Conservation (phyloP, 1,140 invertebrate genomes). For the silkworm (Bombyx mori) region ASM3026992v2 NC_085116.1:3004501-3005000, state of each 20-base stretch:
- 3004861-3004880: conserved; percentile 91
- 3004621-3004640: conserved; percentile 92
- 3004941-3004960: conserved; percentile 97
- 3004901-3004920: conserved; percentile 85
- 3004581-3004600: conserved; percentile 92
- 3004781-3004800: conserved; percentile 82
- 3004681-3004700: conserved; percentile 81
- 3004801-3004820: conserved; percentile 92
- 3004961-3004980: conserved; percentile 84
- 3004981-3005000: conserved; percentile 86
- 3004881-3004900: conserved; percentile 86
- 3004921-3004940: conserved; percentile 91
- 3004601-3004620: conserved; percentile 92
- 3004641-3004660: conserved; percentile 89
- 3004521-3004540: conserved; percentile 91
- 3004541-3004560: conserved; percentile 94
- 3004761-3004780: conserved; percentile 87
- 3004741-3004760: conserved; percentile 96
- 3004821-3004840: conserved; percentile 70
- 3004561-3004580: conserved; percentile 82
- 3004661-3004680: conserved; percentile 48
- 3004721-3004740: conserved; percentile 79
- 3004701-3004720: conserved; percentile 79
- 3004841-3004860: conserved; percentile 83
- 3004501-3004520: conserved; percentile 76